phyloP scores from a whole-genome alignment of 2,113 vertebrate genomes.

The Cavia aperea region DNA sequence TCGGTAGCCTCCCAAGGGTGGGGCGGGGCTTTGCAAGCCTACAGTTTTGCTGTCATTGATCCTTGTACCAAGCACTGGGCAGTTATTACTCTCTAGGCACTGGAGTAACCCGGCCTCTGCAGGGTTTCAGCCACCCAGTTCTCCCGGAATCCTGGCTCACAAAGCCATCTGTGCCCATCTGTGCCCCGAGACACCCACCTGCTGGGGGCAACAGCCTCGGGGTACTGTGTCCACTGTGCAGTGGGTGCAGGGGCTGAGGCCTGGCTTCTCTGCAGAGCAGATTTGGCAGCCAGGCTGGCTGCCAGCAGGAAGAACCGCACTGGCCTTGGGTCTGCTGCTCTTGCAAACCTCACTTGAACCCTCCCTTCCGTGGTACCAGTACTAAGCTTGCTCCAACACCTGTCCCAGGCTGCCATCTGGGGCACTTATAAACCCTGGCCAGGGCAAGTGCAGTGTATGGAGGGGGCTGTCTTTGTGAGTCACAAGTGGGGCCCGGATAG shows the following conservation, averaged over 20 bases:
- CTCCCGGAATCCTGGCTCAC: background rate
- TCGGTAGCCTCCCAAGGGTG: background rate
- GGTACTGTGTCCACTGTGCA: background rate
- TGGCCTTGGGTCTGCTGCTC: background rate
- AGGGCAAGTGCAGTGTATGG: background rate
- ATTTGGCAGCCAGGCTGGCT: background rate
- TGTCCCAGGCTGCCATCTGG: background rate
- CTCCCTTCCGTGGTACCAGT: background rate
- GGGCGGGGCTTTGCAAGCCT: background rate
- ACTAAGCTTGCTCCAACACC: background rate
- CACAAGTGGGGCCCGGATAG: background rate
- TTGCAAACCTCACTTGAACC: conserved; percentile 53
- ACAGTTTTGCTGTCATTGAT: background rate
- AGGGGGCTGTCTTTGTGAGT: background rate
- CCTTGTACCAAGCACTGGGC: background rate
- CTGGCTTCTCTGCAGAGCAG: background rate
- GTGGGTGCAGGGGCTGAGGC: background rate
- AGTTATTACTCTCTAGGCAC: background rate
- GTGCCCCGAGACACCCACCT: background rate
- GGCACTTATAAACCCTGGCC: background rate
- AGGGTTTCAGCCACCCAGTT: background rate
- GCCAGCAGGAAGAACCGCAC: background rate
- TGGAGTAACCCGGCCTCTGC: too few species aligned
- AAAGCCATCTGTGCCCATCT: background rate
- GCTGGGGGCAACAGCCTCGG: background rate